Evolutionary conservation across 1,140 invertebrate genomes (phyloP).

Genomic region (Ganaspis sp.): DNA sequence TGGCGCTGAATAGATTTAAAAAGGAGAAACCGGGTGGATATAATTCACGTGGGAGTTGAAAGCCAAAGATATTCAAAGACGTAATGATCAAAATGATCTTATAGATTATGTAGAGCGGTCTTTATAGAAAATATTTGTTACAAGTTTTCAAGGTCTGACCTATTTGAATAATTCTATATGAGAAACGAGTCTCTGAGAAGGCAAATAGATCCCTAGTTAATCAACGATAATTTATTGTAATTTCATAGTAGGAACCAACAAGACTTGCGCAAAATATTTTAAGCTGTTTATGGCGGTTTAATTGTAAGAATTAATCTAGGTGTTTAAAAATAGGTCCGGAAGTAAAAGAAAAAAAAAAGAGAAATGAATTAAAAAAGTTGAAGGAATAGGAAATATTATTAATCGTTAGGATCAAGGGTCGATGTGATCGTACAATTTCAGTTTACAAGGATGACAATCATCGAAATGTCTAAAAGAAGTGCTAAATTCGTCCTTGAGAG

Average conservation of each 20-base stretch:
- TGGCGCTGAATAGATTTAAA: background rate
- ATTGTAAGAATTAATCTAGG: slow-evolving; percentile 16
- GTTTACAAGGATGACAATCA: slow-evolving; percentile 69
- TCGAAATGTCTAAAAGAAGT: slow-evolving; percentile 42
- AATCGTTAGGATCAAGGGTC: slow-evolving; percentile 45
- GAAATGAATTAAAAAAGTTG: slow-evolving; percentile 19
- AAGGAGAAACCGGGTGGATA: background rate
- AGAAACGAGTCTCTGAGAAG: background rate
- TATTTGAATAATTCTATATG: slow-evolving; percentile 51
- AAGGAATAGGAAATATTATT: slow-evolving; percentile 32
- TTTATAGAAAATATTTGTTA: slow-evolving; percentile 61
- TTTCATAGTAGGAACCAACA: slow-evolving; percentile 38
- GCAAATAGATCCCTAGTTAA: slow-evolving; percentile 9
- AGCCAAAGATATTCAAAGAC: slow-evolving; percentile 44
- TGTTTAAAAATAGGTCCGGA: background rate
- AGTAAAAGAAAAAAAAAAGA: background rate
- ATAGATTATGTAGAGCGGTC: slow-evolving; percentile 38
- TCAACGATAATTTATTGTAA: slow-evolving; percentile 20
- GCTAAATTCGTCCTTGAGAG: slow-evolving; percentile 12
- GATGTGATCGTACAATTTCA: slow-evolving; percentile 57
- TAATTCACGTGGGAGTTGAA: slow-evolving; percentile 28
- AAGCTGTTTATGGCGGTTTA: slow-evolving; percentile 16
- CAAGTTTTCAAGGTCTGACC: slow-evolving; percentile 57
- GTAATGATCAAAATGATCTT: slow-evolving; percentile 59
- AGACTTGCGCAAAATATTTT: slow-evolving; percentile 36